phyloP scores from a whole-genome alignment of 2,888 invertebrate genomes.

The Tetragonula carbonaria region DNA sequence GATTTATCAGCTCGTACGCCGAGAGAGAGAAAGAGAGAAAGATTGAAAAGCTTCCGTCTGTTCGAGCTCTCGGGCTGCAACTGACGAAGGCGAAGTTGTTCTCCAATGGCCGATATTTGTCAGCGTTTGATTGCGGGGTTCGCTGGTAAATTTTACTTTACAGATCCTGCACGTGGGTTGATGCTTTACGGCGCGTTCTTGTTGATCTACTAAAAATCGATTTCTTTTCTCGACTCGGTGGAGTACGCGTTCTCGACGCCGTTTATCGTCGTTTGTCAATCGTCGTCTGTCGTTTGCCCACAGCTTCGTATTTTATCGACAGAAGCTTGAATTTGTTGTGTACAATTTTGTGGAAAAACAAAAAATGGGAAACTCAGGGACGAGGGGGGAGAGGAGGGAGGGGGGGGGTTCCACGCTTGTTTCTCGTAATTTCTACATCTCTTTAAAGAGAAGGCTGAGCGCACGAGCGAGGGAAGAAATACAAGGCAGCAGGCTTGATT shows the following conservation, averaged over 20 bases:
- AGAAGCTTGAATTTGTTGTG: no score
- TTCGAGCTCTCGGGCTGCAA: slow-evolving; percentile 1
- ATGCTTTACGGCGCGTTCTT: background rate
- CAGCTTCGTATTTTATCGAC: no score
- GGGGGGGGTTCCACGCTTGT: background rate
- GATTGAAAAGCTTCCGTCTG: slow-evolving; percentile 37
- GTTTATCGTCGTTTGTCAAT: background rate
- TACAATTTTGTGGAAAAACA: no score
- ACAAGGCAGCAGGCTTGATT: slow-evolving; percentile 55
- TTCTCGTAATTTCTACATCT: slow-evolving; percentile 28
- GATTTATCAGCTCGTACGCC: slow-evolving; percentile 48
- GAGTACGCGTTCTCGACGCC: background rate
- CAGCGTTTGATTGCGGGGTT: slow-evolving; percentile 29
- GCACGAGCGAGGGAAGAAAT: slow-evolving; percentile 16
- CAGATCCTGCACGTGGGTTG: background rate
- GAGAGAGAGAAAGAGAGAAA: background rate
- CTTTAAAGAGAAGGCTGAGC: background rate
- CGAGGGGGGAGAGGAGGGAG: background rate
- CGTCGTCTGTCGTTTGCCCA: background rate
- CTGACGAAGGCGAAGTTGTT: slow-evolving; percentile 9
- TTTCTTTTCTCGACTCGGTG: background rate
- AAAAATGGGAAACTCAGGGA: background rate
- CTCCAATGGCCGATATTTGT: slow-evolving; percentile 36
- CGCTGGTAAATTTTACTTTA: slow-evolving; percentile 16
- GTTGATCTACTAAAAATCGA: slow-evolving; percentile 5